These are phyloP conservation scores for Tridacna crocea DNA, from an alignment of 2,888 invertebrate species.

Conservation along the genomic window DNA sequence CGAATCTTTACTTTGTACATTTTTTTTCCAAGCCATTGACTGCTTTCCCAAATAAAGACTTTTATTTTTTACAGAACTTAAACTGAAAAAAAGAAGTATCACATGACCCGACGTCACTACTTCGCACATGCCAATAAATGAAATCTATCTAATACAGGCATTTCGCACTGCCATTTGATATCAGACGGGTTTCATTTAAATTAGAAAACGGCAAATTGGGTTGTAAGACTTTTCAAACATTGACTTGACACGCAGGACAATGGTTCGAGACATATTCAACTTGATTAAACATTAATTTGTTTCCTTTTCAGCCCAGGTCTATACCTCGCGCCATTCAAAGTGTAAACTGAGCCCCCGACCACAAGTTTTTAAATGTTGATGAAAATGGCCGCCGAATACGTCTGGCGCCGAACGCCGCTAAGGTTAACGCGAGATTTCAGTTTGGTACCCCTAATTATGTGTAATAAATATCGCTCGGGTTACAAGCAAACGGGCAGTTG, in stretches of 20 bases:
- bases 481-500: constrained; percentile 37
- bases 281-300: constrained; percentile 61
- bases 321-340: constrained; percentile 27
- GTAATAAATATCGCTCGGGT: constrained; percentile 48
- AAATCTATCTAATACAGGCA: no score
- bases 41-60: no score
- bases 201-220: constrained; percentile 24
- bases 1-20: no score
- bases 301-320: constrained; percentile 43
- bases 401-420: constrained; percentile 49
- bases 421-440: constrained; percentile 39
- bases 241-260: constrained; percentile 26
- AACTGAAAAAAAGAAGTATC: no score
- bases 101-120: no score
- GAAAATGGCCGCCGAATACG: constrained; percentile 30
- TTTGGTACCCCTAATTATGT: constrained; percentile 43
- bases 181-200: constrained; percentile 3
- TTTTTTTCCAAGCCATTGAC: no score
- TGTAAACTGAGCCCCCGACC: constrained; percentile 23
- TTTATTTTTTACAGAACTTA: no score
- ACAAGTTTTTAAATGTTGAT: constrained; percentile 13
- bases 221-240: constrained; percentile 23
- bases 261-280: constrained; percentile 38
- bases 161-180: background rate
- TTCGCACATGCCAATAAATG: no score